Base-by-base conservation (phyloP, 2,113 vertebrate species). In the Spilogale gracilis region DNA sequence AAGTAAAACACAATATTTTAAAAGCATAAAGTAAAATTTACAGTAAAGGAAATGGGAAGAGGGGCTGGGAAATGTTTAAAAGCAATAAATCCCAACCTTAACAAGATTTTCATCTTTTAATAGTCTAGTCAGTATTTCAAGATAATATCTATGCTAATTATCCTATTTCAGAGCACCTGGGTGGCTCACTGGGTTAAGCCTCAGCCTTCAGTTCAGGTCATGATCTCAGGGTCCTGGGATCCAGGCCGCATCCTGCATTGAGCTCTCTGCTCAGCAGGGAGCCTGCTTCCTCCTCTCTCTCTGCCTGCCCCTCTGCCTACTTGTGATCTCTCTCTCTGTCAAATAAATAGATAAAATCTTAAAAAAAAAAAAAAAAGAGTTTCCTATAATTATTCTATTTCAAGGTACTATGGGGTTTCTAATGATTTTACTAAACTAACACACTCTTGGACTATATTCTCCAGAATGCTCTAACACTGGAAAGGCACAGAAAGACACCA, bases 361-460 rank as follows among this genome's bases (percentile, higher is more conserved):
- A 38, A n/a, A n/a, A n/a, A n/a, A n/a, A n/a, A n/a, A n/a, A n/a
- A n/a, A n/a, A n/a, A n/a, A n/a, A n/a, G 38, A 38, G 38, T 38
- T 38, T 38, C 38, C 38, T 38, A 38, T 56, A 76, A 80, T 67
- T 13, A 58, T n/a, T 86, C 38, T n/a, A 43, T 80, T 86, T 85
- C 23, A 60, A 2, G n/a, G 58, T 25, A 43, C 11, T 60, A 45
- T 71, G 13, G 45, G 0, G 7, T 65, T 71, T 78, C 12, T 2
- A 78, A 87, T 82, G 23, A 73, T 76, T 93, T 83, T 50, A 71
- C 30, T 78, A 91, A 96, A 45, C 43, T 81, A 27, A 56, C 63
- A 67, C 56, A 65, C 3, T 23, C 80, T 27, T 85, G 9, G 52
- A 25, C 27, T 93, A 1, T 10, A 86, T 25, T 95, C 65, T 92